Evolutionary conservation across 2,113 vertebrate species (phyloP).

Genomic region (Corythornis vintsioides): DNA sequence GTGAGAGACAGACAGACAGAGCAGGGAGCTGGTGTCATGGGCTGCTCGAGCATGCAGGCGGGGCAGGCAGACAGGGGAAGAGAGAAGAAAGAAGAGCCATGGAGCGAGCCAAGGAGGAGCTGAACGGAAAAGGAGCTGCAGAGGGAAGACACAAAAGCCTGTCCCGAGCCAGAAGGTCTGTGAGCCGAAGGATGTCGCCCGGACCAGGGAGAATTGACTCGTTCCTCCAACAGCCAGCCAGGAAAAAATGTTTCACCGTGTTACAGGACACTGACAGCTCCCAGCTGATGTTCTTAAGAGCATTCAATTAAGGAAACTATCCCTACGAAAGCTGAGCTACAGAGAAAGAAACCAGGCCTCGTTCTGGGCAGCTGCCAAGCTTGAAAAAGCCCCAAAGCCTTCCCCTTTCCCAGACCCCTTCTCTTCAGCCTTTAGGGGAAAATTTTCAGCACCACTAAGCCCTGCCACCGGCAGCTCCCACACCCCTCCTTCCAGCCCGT

Average conservation of each 20-base stretch:
- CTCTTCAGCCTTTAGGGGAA: background rate
- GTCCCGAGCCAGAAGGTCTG: conserved; percentile 69
- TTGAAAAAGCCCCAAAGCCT: conserved; percentile 15
- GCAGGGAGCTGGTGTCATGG: background rate
- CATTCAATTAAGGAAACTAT: background rate
- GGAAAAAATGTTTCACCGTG: conserved; percentile 65
- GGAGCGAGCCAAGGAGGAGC: conserved; percentile 55
- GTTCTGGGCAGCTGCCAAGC: background rate
- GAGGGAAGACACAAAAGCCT: conserved; percentile 67
- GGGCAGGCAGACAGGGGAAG: conserved; percentile 36
- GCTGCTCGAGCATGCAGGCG: conserved; percentile 27
- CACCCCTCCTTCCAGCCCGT: background rate
- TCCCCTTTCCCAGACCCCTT: background rate
- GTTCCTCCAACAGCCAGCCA: conserved; percentile 76
- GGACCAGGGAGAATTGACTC: conserved; percentile 66
- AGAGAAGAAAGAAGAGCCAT: conserved; percentile 50
- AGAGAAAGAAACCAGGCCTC: conserved; percentile 15
- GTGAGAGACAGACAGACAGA: conserved; percentile 11
- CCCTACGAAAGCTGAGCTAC: conserved; percentile 43
- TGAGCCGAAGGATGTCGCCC: conserved; percentile 67
- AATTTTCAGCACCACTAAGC: background rate
- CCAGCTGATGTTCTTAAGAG: conserved; percentile 46
- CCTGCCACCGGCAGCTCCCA: background rate
- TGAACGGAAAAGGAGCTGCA: conserved; percentile 57
- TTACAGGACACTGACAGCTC: conserved; percentile 58